Conservation (phyloP, 2,888 invertebrate genomes). For the Pristionchus mayeri region DNA sequence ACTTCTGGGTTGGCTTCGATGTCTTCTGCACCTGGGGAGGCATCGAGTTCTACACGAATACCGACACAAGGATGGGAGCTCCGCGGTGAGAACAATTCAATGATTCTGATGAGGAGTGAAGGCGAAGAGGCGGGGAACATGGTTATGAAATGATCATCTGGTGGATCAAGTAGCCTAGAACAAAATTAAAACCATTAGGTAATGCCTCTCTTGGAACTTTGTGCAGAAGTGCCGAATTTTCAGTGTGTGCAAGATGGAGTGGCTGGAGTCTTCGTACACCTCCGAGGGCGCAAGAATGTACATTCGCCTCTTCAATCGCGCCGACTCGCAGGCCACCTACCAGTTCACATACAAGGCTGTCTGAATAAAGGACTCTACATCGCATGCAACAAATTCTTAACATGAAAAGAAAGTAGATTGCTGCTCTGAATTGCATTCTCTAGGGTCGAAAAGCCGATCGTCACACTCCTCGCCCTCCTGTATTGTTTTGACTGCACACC, state of each 20-base stretch:
- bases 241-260: constrained; percentile 29
- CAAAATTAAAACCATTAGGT: too few species aligned
- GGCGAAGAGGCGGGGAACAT: too few species aligned
- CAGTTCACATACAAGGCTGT: constrained; percentile 14
- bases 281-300: constrained; percentile 43
- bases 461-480: neutral
- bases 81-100: constrained; percentile 20
- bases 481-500: neutral
- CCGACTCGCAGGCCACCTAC: neutral
- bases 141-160: too few species aligned
- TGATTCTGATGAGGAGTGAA: too few species aligned
- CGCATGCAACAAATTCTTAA: too few species aligned
- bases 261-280: constrained; percentile 7
- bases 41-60: constrained; percentile 22
- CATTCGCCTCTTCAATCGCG: constrained; percentile 42
- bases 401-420: too few species aligned
- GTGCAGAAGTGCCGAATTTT: too few species aligned
- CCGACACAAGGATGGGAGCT: constrained; percentile 10
- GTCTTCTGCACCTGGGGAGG: constrained; percentile 19
- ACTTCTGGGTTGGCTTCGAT: constrained; percentile 31
- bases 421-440: too few species aligned
- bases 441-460: too few species aligned
- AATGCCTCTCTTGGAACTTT: too few species aligned
- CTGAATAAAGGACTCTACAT: constrained; percentile 2
- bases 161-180: too few species aligned